Evolutionary conservation across 2,888 invertebrate genomes (phyloP).

Genomic region (Apodemia zela): DNA sequence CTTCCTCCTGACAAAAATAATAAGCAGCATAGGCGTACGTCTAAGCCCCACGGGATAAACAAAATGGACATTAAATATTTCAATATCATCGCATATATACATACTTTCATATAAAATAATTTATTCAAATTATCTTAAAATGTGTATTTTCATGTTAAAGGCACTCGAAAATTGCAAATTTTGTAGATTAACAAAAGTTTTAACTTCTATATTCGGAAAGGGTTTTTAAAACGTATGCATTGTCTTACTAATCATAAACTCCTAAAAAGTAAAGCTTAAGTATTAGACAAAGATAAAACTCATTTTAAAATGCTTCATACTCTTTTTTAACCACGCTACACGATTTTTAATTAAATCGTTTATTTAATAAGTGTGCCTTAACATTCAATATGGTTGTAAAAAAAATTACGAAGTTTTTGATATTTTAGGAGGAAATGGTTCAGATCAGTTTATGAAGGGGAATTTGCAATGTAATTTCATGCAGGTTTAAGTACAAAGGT

Average conservation of each 20-base stretch:
- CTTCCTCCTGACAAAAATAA: not conserved
- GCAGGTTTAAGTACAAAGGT: slow-evolving; percentile 58
- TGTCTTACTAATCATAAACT: too few species aligned
- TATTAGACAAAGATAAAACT: too few species aligned
- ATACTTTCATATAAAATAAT: too few species aligned
- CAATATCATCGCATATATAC: too few species aligned
- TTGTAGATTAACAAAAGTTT: not conserved
- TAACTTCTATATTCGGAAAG: not conserved
- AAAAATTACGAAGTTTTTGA: not conserved
- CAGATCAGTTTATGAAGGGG: slow-evolving; percentile 10
- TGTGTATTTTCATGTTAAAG: too few species aligned
- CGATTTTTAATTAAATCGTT: too few species aligned
- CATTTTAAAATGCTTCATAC: too few species aligned
- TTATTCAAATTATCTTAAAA: too few species aligned
- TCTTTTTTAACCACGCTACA: too few species aligned
- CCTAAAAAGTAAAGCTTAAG: too few species aligned
- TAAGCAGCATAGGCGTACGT: not conserved
- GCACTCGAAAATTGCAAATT: not conserved
- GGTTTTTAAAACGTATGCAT: too few species aligned
- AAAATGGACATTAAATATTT: too few species aligned
- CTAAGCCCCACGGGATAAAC: not conserved
- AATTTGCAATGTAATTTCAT: slow-evolving; percentile 16
- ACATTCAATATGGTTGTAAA: not conserved
- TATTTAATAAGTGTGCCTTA: not conserved
- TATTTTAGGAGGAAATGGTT: not conserved